These are phyloP conservation scores for Corynorhinus townsendii DNA, from an alignment of 2,113 vertebrate genomes.

Conservation along the genomic window DNA sequence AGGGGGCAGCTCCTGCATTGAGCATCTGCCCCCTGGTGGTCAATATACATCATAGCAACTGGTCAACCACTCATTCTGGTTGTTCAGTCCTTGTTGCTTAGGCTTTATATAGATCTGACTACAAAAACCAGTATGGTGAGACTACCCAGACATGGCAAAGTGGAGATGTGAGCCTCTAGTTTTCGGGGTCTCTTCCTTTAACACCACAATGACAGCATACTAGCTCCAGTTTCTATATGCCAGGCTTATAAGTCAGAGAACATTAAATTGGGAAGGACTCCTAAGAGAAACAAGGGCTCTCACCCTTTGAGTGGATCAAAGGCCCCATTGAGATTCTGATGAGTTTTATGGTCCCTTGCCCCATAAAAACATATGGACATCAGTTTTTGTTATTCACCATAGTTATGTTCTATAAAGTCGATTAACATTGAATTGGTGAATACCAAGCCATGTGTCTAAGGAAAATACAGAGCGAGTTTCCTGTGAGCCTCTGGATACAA, in stretches of 20 bases:
- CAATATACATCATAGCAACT: too few relatives aligned
- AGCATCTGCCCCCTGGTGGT: too few relatives aligned
- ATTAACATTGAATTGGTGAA: neutral
- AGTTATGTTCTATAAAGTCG: neutral
- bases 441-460: neutral
- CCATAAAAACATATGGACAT: neutral
- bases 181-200: neutral
- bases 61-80: too few relatives aligned
- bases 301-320: neutral
- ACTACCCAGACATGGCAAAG: neutral
- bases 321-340: neutral
- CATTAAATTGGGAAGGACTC: neutral
- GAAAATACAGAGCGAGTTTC: neutral
- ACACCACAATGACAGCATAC: neutral
- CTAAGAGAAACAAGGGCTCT: neutral
- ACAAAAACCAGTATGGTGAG: neutral
- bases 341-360: neutral
- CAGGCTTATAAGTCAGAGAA: neutral
- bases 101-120: neutral
- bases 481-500: neutral
- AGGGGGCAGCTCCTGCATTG: too few relatives aligned
- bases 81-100: too few relatives aligned
- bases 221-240: neutral
- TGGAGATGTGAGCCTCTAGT: neutral
- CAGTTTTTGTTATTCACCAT: neutral